A percentile compares a stretch with the other conserved stretches of the same genome.
Conservation (phyloP, 2,113 vertebrate species). For the Cryptotis parvus region DNA sequence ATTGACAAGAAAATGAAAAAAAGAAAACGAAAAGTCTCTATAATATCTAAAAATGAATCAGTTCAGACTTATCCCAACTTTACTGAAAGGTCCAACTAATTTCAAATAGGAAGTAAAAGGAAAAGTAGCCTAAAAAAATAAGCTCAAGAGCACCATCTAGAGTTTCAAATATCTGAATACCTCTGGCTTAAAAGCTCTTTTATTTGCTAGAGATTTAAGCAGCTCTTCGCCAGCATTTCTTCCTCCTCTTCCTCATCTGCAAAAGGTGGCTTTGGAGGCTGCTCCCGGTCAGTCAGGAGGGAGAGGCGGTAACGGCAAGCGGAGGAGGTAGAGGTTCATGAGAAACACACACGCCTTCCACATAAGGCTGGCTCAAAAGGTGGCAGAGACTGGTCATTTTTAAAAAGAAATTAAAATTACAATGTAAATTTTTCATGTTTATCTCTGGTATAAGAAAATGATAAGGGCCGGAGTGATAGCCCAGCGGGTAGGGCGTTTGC, state of each 20-base stretch:
- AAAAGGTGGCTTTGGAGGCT: constrained; percentile 97
- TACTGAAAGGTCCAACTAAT: neutral
- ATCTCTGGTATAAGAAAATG: constrained; percentile 23
- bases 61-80: neutral
- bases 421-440: constrained; percentile 46
- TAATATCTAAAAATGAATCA: neutral
- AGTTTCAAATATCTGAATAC: constrained; percentile 82
- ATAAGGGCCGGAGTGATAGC: too few relatives aligned
- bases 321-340: constrained; percentile 84
- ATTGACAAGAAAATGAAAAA: too few relatives aligned
- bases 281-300: constrained; percentile 93
- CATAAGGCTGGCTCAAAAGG: constrained; percentile 87
- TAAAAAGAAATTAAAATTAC: constrained; percentile 64
- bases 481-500: too few relatives aligned
- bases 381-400: constrained; percentile 76
- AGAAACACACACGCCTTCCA: constrained; percentile 83
- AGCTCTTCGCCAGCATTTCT: constrained; percentile 98
- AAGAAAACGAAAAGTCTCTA: too few relatives aligned
- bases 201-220: constrained; percentile 95
- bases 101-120: neutral
- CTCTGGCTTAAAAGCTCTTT: constrained; percentile 91
- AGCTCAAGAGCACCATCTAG: constrained; percentile 80
- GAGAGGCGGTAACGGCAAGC: constrained; percentile 93
- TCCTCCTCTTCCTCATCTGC: constrained; percentile 99
- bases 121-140: neutral